Percentiles rank a stretch among this genome's conserved stretches.
Conservation (phyloP, 1,140 invertebrate species). For the Halictus rubicundus region DNA sequence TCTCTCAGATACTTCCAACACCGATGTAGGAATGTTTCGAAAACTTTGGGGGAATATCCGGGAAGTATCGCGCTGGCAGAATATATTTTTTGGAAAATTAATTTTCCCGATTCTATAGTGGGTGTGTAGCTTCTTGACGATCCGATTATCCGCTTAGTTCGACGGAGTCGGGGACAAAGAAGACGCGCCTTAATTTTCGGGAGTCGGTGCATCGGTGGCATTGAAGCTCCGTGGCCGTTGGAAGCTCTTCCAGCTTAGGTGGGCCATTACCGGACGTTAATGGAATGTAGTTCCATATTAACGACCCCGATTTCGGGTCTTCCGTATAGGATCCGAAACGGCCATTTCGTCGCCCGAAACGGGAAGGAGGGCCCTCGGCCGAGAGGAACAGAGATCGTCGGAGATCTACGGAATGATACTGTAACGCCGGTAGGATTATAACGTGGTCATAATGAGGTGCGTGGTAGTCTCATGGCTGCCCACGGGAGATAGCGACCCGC, state of each 20-base stretch:
- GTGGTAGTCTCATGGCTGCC: constrained; percentile 69
- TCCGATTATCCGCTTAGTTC: neutral
- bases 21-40: too few species aligned
- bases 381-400: constrained; percentile 11
- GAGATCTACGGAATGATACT: constrained; percentile 69
- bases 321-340: constrained; percentile 64
- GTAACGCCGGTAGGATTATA: constrained; percentile 70
- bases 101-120: too few species aligned
- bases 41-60: too few species aligned
- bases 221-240: constrained; percentile 10
- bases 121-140: too few species aligned
- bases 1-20: too few species aligned
- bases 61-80: too few species aligned
- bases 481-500: constrained; percentile 68
- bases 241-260: constrained; percentile 46
- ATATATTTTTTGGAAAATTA: too few species aligned
- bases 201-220: neutral
- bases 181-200: constrained; percentile 23
- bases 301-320: constrained; percentile 62
- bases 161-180: neutral
- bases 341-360: constrained; percentile 52
- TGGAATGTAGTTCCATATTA: constrained; percentile 69
- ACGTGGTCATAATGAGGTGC: constrained; percentile 72
- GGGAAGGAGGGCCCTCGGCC: neutral
- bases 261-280: constrained; percentile 65